Evolutionary conservation across 37 sponge, comb jelly and placozoan genomes (phyloP).

Genomic region (Crambe crambe): DNA sequence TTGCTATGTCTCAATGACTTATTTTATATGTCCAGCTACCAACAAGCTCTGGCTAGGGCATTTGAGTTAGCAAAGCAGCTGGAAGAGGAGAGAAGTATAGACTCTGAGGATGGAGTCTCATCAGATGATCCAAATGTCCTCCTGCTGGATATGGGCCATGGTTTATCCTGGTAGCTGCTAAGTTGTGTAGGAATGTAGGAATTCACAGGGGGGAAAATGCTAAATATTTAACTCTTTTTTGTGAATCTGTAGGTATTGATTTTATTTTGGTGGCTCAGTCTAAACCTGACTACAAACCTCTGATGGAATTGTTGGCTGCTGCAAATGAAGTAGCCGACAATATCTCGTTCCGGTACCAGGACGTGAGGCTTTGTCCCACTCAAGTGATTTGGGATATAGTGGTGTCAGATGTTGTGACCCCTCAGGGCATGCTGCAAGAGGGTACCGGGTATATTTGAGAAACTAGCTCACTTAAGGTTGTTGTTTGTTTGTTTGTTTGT

Average conservation of each 20-base stretch:
- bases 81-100: conserved; percentile 4
- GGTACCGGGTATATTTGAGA: conserved; percentile 39
- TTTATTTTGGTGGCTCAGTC: conserved; percentile 31
- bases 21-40: conserved; percentile 23
- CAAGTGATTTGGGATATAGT: conserved; percentile 57
- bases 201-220: not conserved
- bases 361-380: not conserved
- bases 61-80: not conserved
- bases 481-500: not conserved
- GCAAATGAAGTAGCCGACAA: conserved; percentile 18
- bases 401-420: conserved; percentile 44
- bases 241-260: conserved; percentile 52
- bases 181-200: not conserved
- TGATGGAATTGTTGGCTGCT: not conserved
- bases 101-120: not conserved
- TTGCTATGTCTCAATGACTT: conserved; percentile 48
- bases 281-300: conserved; percentile 10
- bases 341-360: conserved; percentile 19
- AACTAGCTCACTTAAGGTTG: conserved; percentile 5
- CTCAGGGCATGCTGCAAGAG: conserved; percentile 41
- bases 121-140: conserved; percentile 10
- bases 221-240: no score
- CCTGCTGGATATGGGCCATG: conserved; percentile 44
- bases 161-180: conserved; percentile 50
- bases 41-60: conserved; percentile 10